Conservation (phyloP, 1,140 invertebrate genomes). For the Diorhabda elongata region DNA sequence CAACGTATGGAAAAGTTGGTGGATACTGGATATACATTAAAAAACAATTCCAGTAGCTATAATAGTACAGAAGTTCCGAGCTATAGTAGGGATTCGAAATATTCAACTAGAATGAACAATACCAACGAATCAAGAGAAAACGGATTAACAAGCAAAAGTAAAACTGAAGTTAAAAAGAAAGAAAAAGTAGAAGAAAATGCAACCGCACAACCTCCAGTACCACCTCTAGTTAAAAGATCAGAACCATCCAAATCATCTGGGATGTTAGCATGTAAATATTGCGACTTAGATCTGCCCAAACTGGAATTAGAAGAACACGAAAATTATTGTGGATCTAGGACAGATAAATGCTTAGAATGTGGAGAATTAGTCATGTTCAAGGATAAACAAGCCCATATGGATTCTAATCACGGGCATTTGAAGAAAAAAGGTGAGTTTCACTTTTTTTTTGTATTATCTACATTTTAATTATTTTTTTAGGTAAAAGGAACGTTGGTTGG, state of each 20-base stretch:
- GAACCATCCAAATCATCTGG: constrained; percentile 23
- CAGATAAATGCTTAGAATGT: constrained; percentile 61
- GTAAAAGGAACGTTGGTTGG: constrained; percentile 20
- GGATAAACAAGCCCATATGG: constrained; percentile 59
- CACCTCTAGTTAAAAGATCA: neutral
- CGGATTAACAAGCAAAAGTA: neutral
- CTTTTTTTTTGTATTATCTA: neutral
- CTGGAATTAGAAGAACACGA: constrained; percentile 56
- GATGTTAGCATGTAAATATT: constrained; percentile 55
- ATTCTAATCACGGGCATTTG: constrained; percentile 58
- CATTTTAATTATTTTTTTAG: constrained; percentile 7
- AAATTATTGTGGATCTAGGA: constrained; percentile 63
- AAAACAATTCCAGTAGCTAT: constrained; percentile 12
- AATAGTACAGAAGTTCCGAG: neutral
- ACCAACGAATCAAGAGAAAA: constrained; percentile 11
- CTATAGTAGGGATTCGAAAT: neutral
- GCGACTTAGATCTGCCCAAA: constrained; percentile 59
- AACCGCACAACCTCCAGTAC: neutral
- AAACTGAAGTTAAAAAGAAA: constrained; percentile 12
- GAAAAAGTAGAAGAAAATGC: constrained; percentile 1
- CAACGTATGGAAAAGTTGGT: constrained; percentile 33
- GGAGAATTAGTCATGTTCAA: constrained; percentile 63
- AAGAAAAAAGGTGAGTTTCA: constrained; percentile 19
- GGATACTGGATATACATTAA: constrained; percentile 30
- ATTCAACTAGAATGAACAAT: constrained; percentile 1